Base-by-base conservation (phyloP, 2,113 vertebrate species). In the Prunella himalayana region DNA sequence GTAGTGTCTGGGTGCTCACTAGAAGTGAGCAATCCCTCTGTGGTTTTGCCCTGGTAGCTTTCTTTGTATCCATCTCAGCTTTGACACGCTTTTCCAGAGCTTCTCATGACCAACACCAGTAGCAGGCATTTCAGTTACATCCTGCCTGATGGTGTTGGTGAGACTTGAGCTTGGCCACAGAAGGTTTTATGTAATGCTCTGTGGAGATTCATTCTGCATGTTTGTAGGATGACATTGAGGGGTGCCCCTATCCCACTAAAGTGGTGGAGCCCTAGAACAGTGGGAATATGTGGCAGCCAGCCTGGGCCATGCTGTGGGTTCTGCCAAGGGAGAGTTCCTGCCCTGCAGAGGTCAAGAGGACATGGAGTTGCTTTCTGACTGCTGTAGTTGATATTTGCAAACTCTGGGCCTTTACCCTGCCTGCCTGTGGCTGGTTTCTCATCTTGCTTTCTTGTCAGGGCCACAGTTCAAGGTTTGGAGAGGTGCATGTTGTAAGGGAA, bases 381-480 rank as follows among this genome's bases (percentile, higher is more conserved):
- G 56, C 37, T 70, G 39, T 8, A 3, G 20, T 7, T 50, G 53
- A 24, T 54, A 30, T 59, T 86, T 90, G 24, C 82, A 90, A 57
- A 73, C 10, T 21, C 75, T 28, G 63, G 70, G 63, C 59, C 37
- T 94, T 78, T 25, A 57, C n/a, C 47, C 44, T 88, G 59, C 19
- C 56, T 0, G 1, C 41, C 39, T 1, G 1, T n/a, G 18, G 53
- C 54, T 13, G 45, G 24, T 82, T 65, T 60, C 60, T 73, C 54
- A 28, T 64, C 25, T 51, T 37, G 37, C 39, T 92, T 75, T 85
- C 37, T 68, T 70, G 31, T 78, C 10, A 35, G 70, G 47, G 60
- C 69, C 73, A 18, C 68, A 60, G 87, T 90, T 88, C 95, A 94
- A 88, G 81, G 84, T 86, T 85, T 83, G 84, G 49, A 51, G 51